Evolutionary conservation across 2,113 vertebrate species (phyloP), one percentile per base, ranked within the genome.

Genomic region (Nanger granti): DNA sequence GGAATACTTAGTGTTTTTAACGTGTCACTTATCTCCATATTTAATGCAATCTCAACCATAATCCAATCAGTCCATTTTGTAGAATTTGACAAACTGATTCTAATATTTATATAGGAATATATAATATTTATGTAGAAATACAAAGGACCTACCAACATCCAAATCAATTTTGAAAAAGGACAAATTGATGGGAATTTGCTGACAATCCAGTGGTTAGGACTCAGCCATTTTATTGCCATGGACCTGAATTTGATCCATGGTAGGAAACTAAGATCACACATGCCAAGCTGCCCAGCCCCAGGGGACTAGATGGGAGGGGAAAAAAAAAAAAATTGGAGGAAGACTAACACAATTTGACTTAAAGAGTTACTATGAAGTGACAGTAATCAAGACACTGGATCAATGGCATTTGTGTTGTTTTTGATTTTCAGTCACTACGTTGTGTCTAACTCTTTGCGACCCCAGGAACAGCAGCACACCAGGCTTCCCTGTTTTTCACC

Each of bases 51-150:
- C 55, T 57, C 55, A 57, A 57, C 20, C 20, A 57, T 80, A 94
- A 94, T 80, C 90, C 29, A 41, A 64, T n/a, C 55, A 55, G 88
- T 34, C 28, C 2, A 47, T 47, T 94, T 52, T 88, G 18, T 22
- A 69, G 49, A 87, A 85, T 84, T 49, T 95, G 80, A 64, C 79
- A 94, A 89, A 90, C 20, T 37, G n/a, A 37, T 60, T 55, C 44
- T 80, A 93, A 96, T 80, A 93, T 55, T n/a, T 89, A 93, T 73
- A 52, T 57, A 62, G 66, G 87, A 91, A 95, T 34, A 66, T 66
- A 66, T 66, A 66, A 66, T 66, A 66, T 66, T 18, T 37, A 22
- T 37, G 22, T 73, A 73, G 9, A 73, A 37, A 22, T 92, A 57
- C 34, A 62, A 94, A 94, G 26, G 20, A 94, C 52, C 41, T 93